phyloP scores from a whole-genome alignment of 1,140 invertebrate genomes.

The Cherax destructor region DNA sequence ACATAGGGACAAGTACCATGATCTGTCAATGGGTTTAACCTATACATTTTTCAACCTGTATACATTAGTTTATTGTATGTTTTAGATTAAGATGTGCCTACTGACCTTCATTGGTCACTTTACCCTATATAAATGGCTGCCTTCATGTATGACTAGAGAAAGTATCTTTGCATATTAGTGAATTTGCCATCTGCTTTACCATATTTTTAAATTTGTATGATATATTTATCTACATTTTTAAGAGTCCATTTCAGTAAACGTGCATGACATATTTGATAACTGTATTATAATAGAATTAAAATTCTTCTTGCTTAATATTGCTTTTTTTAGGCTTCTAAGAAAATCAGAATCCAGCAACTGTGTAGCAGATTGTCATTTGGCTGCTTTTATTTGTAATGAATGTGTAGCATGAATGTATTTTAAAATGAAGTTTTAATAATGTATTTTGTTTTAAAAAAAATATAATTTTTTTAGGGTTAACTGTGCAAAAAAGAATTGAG shows the following conservation, averaged over 20 bases:
- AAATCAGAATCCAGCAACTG: not conserved
- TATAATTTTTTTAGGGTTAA: too few relatives aligned
- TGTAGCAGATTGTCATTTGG: not conserved
- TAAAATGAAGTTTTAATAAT: not conserved
- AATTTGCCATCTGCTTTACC: not conserved
- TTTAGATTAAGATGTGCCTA: too few relatives aligned
- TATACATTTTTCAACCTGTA: not conserved
- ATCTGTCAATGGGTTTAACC: not conserved
- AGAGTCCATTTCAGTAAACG: not conserved
- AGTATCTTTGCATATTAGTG: not conserved
- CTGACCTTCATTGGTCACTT: too few relatives aligned
- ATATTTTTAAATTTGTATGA: not conserved
- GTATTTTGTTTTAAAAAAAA: not conserved
- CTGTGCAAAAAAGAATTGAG: too few relatives aligned
- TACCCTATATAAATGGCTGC: too few relatives aligned
- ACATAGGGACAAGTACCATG: not conserved
- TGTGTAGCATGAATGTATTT: not conserved
- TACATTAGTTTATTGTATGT: too few relatives aligned
- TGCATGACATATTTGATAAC: not conserved
- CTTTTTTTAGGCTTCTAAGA: not conserved
- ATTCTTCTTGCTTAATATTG: not conserved
- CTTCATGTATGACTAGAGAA: too few relatives aligned
- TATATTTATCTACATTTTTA: not conserved
- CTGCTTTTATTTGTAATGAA: not conserved
- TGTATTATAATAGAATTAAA: not conserved